These are phyloP conservation scores for Prosapia bicincta DNA, from an alignment of 2,888 invertebrate species.

Conservation along the genomic window DNA sequence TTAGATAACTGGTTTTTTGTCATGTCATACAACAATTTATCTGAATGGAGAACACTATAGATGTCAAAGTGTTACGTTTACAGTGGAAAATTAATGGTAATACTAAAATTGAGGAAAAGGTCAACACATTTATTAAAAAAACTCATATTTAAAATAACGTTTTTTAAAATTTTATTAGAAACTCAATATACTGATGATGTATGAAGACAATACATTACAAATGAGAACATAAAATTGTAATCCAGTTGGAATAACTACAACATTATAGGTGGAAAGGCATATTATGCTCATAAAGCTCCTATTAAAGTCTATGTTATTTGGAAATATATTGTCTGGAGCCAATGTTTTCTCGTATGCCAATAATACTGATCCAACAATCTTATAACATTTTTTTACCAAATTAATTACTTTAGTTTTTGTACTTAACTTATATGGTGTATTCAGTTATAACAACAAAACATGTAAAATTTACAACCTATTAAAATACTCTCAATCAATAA, in stretches of 20 bases:
- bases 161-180: slow-evolving; percentile 31
- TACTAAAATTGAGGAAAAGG: neutral
- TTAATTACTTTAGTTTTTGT: neutral
- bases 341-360: neutral
- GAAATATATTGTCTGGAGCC: neutral
- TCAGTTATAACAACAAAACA: neutral
- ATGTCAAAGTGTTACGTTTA: too few species aligned
- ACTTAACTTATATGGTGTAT: neutral
- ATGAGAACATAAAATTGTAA: slow-evolving; percentile 17
- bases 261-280: neutral
- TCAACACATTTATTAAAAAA: neutral
- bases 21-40: too few species aligned
- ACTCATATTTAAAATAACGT: slow-evolving; percentile 28
- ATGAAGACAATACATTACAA: slow-evolving; percentile 28
- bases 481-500: neutral
- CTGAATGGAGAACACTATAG: too few species aligned
- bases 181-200: slow-evolving; percentile 29
- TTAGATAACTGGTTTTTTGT: too few species aligned
- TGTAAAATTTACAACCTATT: neutral
- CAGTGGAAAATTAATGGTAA: too few species aligned
- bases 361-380: slow-evolving; percentile 2
- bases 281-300: neutral
- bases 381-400: neutral
- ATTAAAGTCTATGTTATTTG: neutral
- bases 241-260: neutral